A percentile compares a stretch with the other conserved stretches of the same genome.
phyloP scores from a whole-genome alignment of 2,888 invertebrate genomes.

The Encarsia formosa region DNA sequence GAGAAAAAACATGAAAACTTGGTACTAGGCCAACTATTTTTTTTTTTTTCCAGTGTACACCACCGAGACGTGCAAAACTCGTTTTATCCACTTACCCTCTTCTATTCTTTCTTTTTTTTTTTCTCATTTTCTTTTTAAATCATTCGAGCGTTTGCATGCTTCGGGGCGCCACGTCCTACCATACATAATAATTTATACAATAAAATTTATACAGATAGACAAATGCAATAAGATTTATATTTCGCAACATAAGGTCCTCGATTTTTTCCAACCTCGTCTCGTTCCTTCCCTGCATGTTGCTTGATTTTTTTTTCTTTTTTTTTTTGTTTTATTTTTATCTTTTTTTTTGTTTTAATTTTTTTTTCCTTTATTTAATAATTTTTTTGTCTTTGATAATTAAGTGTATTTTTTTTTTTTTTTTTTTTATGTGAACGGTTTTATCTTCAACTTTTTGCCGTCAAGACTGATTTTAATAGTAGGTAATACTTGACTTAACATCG shows the following conservation, averaged over 20 bases:
- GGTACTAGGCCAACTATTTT: constrained; percentile 48
- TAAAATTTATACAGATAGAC: constrained; percentile 45
- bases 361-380: constrained; percentile 28
- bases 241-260: constrained; percentile 42
- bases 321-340: not conserved
- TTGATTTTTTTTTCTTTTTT: constrained; percentile 20
- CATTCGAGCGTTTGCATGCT: constrained; percentile 8
- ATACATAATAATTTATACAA: constrained; percentile 46
- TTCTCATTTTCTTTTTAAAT: not conserved
- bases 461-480: constrained; percentile 38
- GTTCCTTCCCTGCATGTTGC: constrained; percentile 30
- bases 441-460: constrained; percentile 39
- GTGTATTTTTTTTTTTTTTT: no score
- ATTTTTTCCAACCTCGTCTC: constrained; percentile 26
- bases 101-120: not conserved
- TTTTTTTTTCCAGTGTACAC: constrained; percentile 27
- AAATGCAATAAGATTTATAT: constrained; percentile 38
- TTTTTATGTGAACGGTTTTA: constrained; percentile 33
- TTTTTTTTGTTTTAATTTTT: constrained; percentile 24
- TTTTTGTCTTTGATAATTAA: no score
- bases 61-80: not conserved
- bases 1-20: constrained; percentile 42
- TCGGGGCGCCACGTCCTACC: constrained; percentile 8
- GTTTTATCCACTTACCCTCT: not conserved
- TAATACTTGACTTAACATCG: constrained; percentile 22